phyloP scores from a whole-genome alignment of 35 echinoderm and acorn worm genomes.

The Antedon bifida region DNA sequence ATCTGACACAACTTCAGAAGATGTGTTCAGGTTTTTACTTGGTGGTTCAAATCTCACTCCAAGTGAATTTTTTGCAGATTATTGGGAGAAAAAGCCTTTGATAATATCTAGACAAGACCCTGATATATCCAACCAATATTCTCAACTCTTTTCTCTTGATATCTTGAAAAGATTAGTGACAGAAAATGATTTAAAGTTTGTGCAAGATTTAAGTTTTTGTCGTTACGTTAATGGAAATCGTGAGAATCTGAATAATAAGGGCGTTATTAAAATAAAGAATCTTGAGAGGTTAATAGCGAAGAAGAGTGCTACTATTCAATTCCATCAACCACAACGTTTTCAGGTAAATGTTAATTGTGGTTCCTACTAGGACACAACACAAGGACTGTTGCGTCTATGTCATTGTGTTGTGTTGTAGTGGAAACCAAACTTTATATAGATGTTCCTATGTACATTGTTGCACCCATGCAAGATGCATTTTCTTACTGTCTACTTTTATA shows the following conservation, averaged over 20 bases:
- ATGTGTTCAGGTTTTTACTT: not conserved
- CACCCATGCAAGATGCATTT: too few species aligned
- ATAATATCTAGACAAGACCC: slow-evolving; percentile 24
- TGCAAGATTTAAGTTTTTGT: slow-evolving; percentile 45
- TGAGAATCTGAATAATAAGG: slow-evolving; percentile 46
- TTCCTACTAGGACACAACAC: too few species aligned
- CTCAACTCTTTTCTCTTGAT: slow-evolving; percentile 27
- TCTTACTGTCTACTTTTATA: too few species aligned
- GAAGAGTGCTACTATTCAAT: slow-evolving; percentile 51
- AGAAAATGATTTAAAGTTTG: slow-evolving; percentile 33
- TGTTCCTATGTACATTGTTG: too few species aligned
- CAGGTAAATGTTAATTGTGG: slow-evolving; percentile 35
- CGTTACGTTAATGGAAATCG: slow-evolving; percentile 32
- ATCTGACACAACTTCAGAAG: not conserved
- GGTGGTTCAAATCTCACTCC: not conserved
- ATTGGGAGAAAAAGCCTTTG: slow-evolving; percentile 84
- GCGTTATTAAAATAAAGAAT: slow-evolving; percentile 20
- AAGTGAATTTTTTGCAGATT: slow-evolving; percentile 38
- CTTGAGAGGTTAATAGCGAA: slow-evolving; percentile 42
- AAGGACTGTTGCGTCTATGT: too few species aligned
- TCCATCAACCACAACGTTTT: slow-evolving; percentile 89
- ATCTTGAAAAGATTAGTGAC: slow-evolving; percentile 27
- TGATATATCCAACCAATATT: not conserved
- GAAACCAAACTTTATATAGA: too few species aligned
- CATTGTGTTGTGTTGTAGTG: too few species aligned